Percentiles rank a stretch among this genome's conserved stretches.
phyloP scores from a whole-genome alignment of 1,140 invertebrate species.

The Drosophila insularis region DNA sequence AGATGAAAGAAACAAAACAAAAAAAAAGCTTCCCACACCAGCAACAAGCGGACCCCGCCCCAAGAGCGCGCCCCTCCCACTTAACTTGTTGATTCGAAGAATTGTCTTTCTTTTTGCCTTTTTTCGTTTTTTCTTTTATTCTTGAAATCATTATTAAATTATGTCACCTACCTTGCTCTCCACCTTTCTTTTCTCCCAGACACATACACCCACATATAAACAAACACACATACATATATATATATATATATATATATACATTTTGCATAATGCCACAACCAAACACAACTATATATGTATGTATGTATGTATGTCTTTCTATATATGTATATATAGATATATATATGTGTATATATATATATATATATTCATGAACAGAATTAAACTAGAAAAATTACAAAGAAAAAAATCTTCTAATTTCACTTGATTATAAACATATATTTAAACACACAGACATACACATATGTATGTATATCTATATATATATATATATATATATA shows the following conservation, averaged over 20 bases:
- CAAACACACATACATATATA: too few species aligned
- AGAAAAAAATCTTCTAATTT: neutral
- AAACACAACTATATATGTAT: constrained; percentile 13
- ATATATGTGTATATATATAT: constrained; percentile 32
- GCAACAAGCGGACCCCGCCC: neutral
- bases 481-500: constrained; percentile 5
- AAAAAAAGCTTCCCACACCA: constrained; percentile 17
- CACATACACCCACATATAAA: too few species aligned
- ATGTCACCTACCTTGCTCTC: neutral
- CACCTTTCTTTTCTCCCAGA: constrained; percentile 2
- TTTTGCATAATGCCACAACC: constrained; percentile 13
- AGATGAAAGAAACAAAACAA: constrained; percentile 20
- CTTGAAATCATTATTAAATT: neutral
- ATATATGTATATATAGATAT: neutral
- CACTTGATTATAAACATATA: neutral
- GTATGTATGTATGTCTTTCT: neutral
- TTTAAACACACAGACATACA: neutral
- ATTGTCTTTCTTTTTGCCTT: neutral
- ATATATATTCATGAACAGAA: constrained; percentile 4
- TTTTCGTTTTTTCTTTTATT: neutral
- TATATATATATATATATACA: neutral
- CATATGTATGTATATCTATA: neutral
- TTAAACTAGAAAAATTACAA: neutral
- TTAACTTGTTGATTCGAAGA: neutral
- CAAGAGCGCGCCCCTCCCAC: neutral